Evolutionary conservation across 2,113 vertebrate species (phyloP), one percentile per base, ranked within the genome.

Genomic region (Nannobrachium achirus): DNA sequence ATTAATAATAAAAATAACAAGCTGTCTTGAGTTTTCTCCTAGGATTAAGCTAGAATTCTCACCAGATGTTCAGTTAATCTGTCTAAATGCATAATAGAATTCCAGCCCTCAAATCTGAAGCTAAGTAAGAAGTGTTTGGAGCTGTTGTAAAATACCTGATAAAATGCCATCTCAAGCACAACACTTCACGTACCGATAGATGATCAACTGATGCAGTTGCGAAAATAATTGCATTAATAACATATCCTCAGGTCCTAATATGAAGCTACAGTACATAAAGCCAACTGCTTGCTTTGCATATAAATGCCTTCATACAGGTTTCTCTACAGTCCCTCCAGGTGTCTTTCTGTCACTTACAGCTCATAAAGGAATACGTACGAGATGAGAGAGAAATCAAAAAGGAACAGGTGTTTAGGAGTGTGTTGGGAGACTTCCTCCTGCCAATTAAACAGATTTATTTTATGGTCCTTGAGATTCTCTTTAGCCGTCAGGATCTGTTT

Each of bases 391-490:
- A 53, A 10, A 18, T 10, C 19, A 33, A 63, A 79, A 67, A 20
- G 20, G 70, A 76, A 58, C 75, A 64, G 80, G 76, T 76, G 63
- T 78, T 56, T 25, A n/a, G 68, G 69, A 40, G 50, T 9, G 71
- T 56, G 68, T 53, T 66, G 42, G 3, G 40, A 13, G 14, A 63
- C 46, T 33, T 76, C 60, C 40, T 68, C 15, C 38, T 68, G 57
- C 60, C 83, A 82, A 85, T 88, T 72, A 72, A 69, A 80, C 40
- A 38, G 66, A 78, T 87, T 79, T 80, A 60, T 85, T 76, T 58
- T 15, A 66, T 14, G 16, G 16, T 18, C 56, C 45, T 78, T 66
- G 58, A 58, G 18, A 72, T 69, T 52, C 63, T 25, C 56, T 71
- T 33, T 50, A n/a, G 44, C 42, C 51, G 55, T 68, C 56, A 51